A percentile compares a stretch with the other conserved stretches of the same genome.
These are phyloP conservation scores for Dilophus febrilis DNA, from an alignment of 2,888 invertebrate genomes.

Conservation along the genomic window DNA sequence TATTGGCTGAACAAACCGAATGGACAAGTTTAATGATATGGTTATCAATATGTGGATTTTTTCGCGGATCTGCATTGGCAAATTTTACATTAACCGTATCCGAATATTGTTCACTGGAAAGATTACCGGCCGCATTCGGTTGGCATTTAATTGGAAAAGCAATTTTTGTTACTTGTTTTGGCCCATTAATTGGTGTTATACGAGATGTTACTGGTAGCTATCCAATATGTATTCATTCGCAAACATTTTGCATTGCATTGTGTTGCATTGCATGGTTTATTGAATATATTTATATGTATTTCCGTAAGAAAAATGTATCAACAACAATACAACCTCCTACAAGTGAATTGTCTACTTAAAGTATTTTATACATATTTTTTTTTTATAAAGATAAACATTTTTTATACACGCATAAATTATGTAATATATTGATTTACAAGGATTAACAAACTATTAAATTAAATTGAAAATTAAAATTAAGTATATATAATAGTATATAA, in stretches of 20 bases:
- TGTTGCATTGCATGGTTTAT: slow-evolving; percentile 52
- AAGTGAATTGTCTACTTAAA: no score
- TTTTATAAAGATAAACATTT: no score
- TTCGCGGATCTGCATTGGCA: slow-evolving; percentile 59
- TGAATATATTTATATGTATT: slow-evolving; percentile 30
- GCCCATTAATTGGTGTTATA: slow-evolving; percentile 52
- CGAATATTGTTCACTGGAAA: slow-evolving; percentile 54
- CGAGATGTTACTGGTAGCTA: slow-evolving; percentile 51
- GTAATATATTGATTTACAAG: no score
- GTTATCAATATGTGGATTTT: slow-evolving; percentile 60
- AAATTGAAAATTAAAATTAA: no score
- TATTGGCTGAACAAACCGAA: slow-evolving; percentile 53
- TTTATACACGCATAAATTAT: no score
- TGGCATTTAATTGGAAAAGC: slow-evolving; percentile 64
- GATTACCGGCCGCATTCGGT: slow-evolving; percentile 59
- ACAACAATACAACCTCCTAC: not conserved
- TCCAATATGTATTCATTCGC: slow-evolving; percentile 51
- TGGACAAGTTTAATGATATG: slow-evolving; percentile 50
- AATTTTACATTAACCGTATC: slow-evolving; percentile 65
- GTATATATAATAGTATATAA: no score
- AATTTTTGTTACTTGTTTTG: slow-evolving; percentile 47
- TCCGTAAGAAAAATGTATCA: not conserved
- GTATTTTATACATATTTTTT: no score
- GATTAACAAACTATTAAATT: no score
- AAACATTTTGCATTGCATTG: slow-evolving; percentile 48